Base-by-base conservation (phyloP, 1,140 invertebrate species). In the Drosophila murphyi region DNA sequence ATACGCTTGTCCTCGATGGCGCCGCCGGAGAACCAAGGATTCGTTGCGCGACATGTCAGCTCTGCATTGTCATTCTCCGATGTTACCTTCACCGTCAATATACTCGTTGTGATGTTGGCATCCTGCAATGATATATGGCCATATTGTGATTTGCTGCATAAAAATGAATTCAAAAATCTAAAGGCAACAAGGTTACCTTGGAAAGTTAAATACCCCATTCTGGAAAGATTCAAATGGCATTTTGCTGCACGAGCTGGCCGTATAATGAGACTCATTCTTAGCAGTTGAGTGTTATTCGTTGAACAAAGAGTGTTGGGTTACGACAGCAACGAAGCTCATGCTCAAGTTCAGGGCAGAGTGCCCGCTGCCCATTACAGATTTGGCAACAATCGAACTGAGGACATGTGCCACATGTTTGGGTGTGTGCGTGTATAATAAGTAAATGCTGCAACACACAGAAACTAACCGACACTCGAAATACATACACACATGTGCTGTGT, bases 21-120 rank as follows among this genome's bases (percentile, higher is more conserved):
- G 76, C 96, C 95, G 34, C 96, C 96, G 20, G 96, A 96, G 89
- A 97, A 96, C 93, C 96, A 95, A 2, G 97, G 96, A 94, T 98
- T 98, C 91, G 97, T 96, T n/a, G 97, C 97, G 71, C 96, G 94
- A 90, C 97, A 98, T 48, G 96, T 96, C 55, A 98, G 94, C 76
- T 96, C 95, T 75, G 96, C 96, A 29, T 96, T 96, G 82, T 97
- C 96, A 92, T 98, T 96, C 41, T 96, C 94, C 72, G 95, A 95
- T 31, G 94, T 93, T 31, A 96, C 95, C 28, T 94, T 94, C 78
- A 97, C 94, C n/a, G 94, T 95, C 60, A 97, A 92, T 64, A 95
- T 95, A 92, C 96, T 97, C 50, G 94, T 94, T 7, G 96, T 97
- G 45, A 95, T 94, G 89, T 96, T 96, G 61, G 94, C 95, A 71